Percentiles rank a stretch among this genome's conserved stretches.
These are phyloP conservation scores for Rhodophaea formosa DNA, from an alignment of 2,888 invertebrate species.

Conservation along the genomic window DNA sequence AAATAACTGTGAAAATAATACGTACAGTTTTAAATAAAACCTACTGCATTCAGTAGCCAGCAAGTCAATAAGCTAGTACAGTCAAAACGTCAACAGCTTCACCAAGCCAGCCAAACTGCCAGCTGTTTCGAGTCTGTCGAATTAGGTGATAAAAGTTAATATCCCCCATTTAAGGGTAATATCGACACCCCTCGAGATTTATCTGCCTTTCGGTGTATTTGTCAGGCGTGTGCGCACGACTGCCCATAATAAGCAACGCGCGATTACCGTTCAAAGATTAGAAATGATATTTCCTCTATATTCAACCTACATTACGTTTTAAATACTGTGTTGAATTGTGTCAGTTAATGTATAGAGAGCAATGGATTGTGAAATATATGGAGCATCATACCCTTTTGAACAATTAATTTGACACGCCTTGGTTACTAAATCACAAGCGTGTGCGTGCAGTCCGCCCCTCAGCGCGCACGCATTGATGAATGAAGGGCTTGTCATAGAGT, in stretches of 20 bases:
- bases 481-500: slow-evolving; percentile 37
- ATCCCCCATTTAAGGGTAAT: slow-evolving; percentile 54
- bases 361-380: slow-evolving; percentile 30
- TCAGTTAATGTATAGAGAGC: slow-evolving; percentile 17
- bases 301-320: slow-evolving; percentile 1
- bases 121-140: slow-evolving; percentile 39
- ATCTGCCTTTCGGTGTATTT: slow-evolving; percentile 44
- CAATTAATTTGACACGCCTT: slow-evolving; percentile 42
- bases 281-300: not conserved
- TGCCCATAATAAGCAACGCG: slow-evolving; percentile 15
- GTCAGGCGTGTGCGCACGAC: slow-evolving; percentile 38
- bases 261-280: slow-evolving; percentile 14
- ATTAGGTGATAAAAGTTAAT: slow-evolving; percentile 51
- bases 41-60: not conserved
- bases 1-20: too few species aligned
- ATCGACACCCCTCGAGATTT: slow-evolving; percentile 55
- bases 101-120: slow-evolving; percentile 48
- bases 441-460: slow-evolving; percentile 48
- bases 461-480: slow-evolving; percentile 40
- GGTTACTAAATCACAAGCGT: slow-evolving; percentile 54
- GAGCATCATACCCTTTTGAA: slow-evolving; percentile 14
- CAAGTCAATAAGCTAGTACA: slow-evolving; percentile 33
- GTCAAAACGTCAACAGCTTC: slow-evolving; percentile 44
- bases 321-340: not conserved
- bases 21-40: slow-evolving; percentile 27